These are phyloP conservation scores for Odobenus rosmarus DNA, from an alignment of 2,113 vertebrate genomes.

Conservation along the genomic window DNA sequence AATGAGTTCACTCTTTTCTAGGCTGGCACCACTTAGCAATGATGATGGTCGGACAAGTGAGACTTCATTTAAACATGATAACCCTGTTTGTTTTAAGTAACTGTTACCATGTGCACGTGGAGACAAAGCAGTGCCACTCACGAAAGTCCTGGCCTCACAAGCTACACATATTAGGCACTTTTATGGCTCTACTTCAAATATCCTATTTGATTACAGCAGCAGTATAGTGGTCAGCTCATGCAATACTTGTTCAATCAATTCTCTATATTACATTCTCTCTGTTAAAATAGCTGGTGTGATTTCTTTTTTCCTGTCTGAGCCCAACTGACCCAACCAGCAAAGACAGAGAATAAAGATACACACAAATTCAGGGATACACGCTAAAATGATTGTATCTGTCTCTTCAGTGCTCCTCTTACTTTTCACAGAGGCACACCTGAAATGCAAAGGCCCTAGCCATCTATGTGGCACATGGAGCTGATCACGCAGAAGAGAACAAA, in stretches of 20 bases:
- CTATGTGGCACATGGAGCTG: background rate
- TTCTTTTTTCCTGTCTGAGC: background rate
- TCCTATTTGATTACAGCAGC: background rate
- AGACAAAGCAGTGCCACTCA: background rate
- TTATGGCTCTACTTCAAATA: background rate
- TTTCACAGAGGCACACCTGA: background rate
- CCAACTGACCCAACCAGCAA: background rate
- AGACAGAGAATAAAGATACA: background rate
- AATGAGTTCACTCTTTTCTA: background rate
- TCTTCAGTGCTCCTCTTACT: background rate
- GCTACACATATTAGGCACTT: background rate
- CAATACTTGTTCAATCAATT: background rate
- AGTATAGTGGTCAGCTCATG: background rate
- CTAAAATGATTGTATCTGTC: background rate
- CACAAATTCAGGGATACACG: background rate
- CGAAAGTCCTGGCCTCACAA: background rate
- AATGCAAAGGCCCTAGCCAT: background rate
- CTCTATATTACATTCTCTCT: background rate
- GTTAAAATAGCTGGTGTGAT: background rate
- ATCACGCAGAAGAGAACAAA: background rate
- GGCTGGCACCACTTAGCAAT: background rate
- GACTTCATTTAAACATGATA: background rate
- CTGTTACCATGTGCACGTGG: background rate
- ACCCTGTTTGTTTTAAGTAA: background rate
- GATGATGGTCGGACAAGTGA: background rate